These are phyloP conservation scores for Hymenochirus boettgeri DNA, from an alignment of 2,113 vertebrate species.

Conservation along the genomic window DNA sequence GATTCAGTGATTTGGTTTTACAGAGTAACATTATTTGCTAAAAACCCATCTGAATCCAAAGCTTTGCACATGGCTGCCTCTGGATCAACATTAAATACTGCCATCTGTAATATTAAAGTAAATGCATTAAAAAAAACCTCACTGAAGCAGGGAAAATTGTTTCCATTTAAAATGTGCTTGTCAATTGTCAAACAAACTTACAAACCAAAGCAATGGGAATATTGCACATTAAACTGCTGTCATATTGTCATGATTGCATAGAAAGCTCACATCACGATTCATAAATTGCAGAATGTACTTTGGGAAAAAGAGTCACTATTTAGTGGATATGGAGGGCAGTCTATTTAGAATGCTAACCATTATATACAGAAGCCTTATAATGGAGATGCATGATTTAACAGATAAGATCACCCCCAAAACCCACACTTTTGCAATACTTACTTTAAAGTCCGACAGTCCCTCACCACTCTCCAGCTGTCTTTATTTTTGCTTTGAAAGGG, in stretches of 20 bases:
- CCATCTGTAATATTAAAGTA: neutral
- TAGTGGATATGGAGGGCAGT: neutral
- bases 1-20: no score
- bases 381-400: no score
- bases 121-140: neutral
- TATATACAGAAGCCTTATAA: no score
- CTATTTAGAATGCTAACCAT: no score
- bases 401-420: no score
- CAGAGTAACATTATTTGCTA: no score
- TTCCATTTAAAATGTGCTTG: conserved; percentile 1
- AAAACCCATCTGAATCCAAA: neutral
- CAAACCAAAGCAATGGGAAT: neutral
- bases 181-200: neutral
- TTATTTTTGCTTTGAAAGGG: no score
- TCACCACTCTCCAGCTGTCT: no score
- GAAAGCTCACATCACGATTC: neutral
- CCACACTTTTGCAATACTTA: no score
- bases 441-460: no score
- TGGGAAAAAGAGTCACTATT: neutral
- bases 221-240: conserved; percentile 3
- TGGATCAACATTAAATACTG: conserved; percentile 5
- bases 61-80: neutral
- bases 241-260: neutral
- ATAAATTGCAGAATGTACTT: no score
- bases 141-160: conserved; percentile 1